A percentile compares a stretch with the other conserved stretches of the same genome.
These are phyloP conservation scores for Tethya wilhelma DNA, from an alignment of 37 sponge, comb jelly and placozoan species.

Conservation along the genomic window DNA sequence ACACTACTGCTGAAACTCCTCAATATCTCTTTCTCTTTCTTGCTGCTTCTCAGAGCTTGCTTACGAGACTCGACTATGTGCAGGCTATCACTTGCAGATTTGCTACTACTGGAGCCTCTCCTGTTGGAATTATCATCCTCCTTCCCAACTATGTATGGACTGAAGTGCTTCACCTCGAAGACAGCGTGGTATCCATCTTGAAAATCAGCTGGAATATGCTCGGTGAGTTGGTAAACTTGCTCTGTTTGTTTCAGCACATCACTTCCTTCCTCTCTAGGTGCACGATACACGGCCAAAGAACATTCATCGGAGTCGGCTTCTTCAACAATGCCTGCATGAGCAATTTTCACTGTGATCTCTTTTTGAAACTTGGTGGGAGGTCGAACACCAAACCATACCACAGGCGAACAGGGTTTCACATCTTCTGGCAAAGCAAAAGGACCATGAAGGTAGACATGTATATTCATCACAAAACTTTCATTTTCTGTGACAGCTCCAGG, in stretches of 20 bases:
- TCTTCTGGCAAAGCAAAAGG: neutral
- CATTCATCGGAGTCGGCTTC: neutral
- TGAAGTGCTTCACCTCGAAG: neutral
- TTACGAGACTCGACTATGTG: neutral
- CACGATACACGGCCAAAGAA: neutral
- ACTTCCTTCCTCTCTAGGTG: neutral
- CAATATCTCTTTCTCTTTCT: no score
- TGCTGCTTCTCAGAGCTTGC: no score
- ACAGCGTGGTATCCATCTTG: conserved; percentile 5
- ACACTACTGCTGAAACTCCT: no score
- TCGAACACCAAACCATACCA: neutral
- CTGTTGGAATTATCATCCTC: neutral
- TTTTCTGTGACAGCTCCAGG: neutral
- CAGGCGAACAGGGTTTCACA: neutral
- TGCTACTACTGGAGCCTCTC: neutral
- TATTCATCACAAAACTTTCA: neutral
- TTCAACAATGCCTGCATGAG: neutral
- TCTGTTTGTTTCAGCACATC: neutral
- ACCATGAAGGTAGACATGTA: neutral
- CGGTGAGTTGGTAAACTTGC: neutral
- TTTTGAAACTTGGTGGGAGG: neutral
- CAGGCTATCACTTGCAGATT: neutral
- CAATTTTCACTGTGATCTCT: conserved; percentile 3
- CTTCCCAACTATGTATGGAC: neutral
- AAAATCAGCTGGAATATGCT: neutral